Percentiles rank a stretch among this genome's conserved stretches.
Evolutionary conservation across 2,113 vertebrate species (phyloP).

Genomic region (Platysternon megacephalum): DNA sequence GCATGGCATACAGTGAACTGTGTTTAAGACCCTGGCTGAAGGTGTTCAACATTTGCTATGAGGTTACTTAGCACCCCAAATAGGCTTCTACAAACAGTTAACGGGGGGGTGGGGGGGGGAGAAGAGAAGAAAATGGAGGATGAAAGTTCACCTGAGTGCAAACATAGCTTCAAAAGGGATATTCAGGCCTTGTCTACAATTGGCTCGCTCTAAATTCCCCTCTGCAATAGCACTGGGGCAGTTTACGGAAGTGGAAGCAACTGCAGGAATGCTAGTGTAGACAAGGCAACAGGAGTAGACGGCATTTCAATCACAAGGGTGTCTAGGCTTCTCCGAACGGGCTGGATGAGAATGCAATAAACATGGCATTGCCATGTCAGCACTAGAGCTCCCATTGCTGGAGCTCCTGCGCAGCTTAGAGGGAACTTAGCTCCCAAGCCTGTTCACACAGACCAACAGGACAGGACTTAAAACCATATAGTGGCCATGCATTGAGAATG

Average conservation of each 20-base stretch:
- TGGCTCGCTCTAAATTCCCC: not conserved
- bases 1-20: not conserved
- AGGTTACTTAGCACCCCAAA: not conserved
- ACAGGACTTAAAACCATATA: no score
- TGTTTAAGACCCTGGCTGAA: not conserved
- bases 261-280: not conserved
- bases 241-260: not conserved
- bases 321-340: no score
- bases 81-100: slow-evolving; percentile 42
- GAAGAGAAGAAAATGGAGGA: slow-evolving; percentile 35
- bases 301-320: not conserved
- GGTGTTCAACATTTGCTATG: not conserved
- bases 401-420: no score
- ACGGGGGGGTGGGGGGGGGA: not conserved
- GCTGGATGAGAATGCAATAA: no score
- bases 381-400: no score
- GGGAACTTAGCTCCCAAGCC: no score
- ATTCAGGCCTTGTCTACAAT: slow-evolving; percentile 35
- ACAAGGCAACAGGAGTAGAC: accelerated
- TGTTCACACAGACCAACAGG: no score
- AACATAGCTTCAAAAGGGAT: slow-evolving; percentile 51
- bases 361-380: no score
- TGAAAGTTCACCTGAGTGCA: slow-evolving; percentile 49
- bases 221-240: not conserved
- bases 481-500: no score